Base-by-base conservation (phyloP, 2,113 vertebrate species). In the Mustela lutreola region DNA sequence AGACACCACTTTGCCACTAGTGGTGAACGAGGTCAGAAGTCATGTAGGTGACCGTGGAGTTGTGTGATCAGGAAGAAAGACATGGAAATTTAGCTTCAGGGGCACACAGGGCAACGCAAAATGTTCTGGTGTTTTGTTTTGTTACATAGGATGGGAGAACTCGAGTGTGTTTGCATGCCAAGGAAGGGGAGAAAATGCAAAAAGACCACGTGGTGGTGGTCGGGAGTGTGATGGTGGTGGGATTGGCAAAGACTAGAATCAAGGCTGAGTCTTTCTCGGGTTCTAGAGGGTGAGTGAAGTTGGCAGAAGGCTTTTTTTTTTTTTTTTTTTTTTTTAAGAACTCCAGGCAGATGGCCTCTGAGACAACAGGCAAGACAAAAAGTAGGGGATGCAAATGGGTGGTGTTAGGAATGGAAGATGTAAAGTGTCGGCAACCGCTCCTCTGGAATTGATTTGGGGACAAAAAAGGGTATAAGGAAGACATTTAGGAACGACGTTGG, bases 131-230 rank as follows among this genome's bases (percentile, higher is more conserved):
- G 0, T 62, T 84, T 24, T 75, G 24, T 60, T 73, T 24, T 75
- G 31, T 60, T 73, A 26, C 4, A 5, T 24, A 63, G 19, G 7
- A 19, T 10, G 24, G 75, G 62, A 94, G 28, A 95, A 85, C 65
- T 48, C 11, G 33, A 63, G 79, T 78, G 11, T 42, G 45, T 87
- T 84, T 81, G 42, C 56, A 70, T 60, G n/a, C 26, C 15, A 62
- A 31, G 26, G 36, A 94, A 86, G 92, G 89, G 73, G 58, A 62
- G n/a, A 94, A 63, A 89, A 62, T 76, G 12, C 28, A 73, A 7
- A 62, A 89, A 18, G 14, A 33, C 6, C 39, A 83, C 14, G 3
- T 31, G 18, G 60, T 56, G 42, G 28, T 63, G 18, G 83, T 11
- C 22, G 11, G 39, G 67, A 58, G 42, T n/a, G 19, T 21, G 18